Conservation (phyloP, 2,888 invertebrate species). For the Idaea aversata region DNA sequence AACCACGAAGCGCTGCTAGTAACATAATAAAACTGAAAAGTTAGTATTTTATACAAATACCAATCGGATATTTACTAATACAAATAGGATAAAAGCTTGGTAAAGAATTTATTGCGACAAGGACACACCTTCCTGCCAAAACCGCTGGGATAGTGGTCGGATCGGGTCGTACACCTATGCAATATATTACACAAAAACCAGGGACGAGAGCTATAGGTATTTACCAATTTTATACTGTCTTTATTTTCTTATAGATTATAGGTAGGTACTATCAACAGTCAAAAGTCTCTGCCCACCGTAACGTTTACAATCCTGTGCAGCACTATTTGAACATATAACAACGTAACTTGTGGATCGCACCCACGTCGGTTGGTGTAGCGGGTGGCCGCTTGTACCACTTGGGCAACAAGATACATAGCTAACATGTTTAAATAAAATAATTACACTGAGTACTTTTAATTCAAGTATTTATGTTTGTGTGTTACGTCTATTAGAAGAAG, state of each 20-base stretch:
- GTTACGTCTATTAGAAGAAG: too few relatives aligned
- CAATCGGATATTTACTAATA: slow-evolving; percentile 20
- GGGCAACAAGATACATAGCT: too few relatives aligned
- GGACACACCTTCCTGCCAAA: slow-evolving; percentile 25
- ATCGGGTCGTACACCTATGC: neutral
- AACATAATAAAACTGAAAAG: neutral
- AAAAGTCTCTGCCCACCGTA: too few relatives aligned
- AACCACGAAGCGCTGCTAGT: neutral
- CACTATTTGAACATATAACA: too few relatives aligned
- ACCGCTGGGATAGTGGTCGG: neutral
- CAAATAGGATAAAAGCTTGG: slow-evolving; percentile 34
- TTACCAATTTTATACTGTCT: neutral
- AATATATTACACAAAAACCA: neutral
- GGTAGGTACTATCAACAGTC: too few relatives aligned
- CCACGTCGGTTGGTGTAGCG: too few relatives aligned
- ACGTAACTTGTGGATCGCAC: too few relatives aligned
- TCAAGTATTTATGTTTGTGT: too few relatives aligned
- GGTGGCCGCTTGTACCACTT: too few relatives aligned
- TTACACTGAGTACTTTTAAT: too few relatives aligned
- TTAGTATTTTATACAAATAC: slow-evolving; percentile 2
- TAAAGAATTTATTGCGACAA: slow-evolving; percentile 41
- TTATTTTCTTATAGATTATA: neutral
- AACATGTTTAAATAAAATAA: too few relatives aligned
- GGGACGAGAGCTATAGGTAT: neutral
- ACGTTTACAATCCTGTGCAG: too few relatives aligned